Conservation (phyloP, 2,113 vertebrate genomes). For the Gnathonemus longibarbis region DNA sequence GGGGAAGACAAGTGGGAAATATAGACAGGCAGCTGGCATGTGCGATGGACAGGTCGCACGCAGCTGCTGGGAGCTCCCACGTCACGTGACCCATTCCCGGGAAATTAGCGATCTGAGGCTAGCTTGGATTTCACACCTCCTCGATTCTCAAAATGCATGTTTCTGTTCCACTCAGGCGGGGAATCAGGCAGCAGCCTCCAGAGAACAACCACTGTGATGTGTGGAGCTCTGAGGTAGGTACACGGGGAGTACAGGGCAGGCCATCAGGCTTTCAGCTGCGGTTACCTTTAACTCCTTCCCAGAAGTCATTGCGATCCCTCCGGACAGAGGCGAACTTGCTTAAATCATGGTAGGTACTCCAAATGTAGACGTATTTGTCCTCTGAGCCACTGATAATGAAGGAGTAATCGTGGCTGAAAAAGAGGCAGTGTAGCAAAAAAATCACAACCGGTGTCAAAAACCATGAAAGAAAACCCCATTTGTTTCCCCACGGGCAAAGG, state of each 20-base stretch:
- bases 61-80: not conserved
- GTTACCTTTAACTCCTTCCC: slow-evolving; percentile 98
- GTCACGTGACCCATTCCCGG: not conserved
- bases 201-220: not conserved
- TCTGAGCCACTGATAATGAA: slow-evolving; percentile 97
- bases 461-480: not conserved
- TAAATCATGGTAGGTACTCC: slow-evolving; percentile 97
- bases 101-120: not conserved
- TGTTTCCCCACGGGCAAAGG: not conserved
- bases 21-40: not conserved
- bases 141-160: not conserved
- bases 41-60: not conserved
- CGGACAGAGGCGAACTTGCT: slow-evolving; percentile 96
- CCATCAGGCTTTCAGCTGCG: not conserved
- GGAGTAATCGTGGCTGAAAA: slow-evolving; percentile 85
- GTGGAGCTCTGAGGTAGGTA: not conserved
- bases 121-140: not conserved
- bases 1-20: slow-evolving; percentile 6
- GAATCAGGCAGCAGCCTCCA: not conserved
- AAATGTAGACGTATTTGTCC: slow-evolving; percentile 95
- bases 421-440: slow-evolving; percentile 4
- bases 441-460: not conserved
- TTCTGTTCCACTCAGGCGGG: not conserved
- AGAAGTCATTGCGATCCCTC: slow-evolving; percentile 97
- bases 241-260: not conserved